Percentiles rank a stretch among this genome's conserved stretches.
Conservation (phyloP, 2,797 vertebrate species). For the Hybognathus amarus region DNA sequence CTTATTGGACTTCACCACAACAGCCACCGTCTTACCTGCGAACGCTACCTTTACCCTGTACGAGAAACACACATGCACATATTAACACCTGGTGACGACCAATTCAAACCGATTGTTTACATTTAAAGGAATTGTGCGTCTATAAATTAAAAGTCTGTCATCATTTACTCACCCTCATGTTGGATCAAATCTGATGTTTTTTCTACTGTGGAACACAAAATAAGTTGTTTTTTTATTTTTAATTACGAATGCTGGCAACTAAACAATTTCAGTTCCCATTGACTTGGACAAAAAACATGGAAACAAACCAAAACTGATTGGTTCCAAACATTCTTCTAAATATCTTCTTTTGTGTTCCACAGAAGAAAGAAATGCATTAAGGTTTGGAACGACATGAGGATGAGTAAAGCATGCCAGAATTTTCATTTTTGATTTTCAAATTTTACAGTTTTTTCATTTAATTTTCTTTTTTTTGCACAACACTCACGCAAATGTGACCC, state of each 20-base stretch:
- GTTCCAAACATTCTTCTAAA: neutral
- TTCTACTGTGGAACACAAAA: slow-evolving; percentile 2
- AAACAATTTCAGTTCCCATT: neutral
- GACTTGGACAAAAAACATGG: neutral
- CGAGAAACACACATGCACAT: slow-evolving; percentile 41
- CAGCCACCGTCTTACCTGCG: slow-evolving; percentile 81
- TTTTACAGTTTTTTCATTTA: too few relatives aligned
- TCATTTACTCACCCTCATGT: neutral
- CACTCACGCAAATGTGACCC: slow-evolving; percentile 92
- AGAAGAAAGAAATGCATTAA: neutral
- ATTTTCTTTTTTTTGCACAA: slow-evolving; percentile 11
- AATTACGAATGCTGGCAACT: neutral
- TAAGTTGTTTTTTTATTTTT: neutral
- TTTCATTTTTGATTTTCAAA: neutral
- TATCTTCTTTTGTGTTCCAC: neutral
- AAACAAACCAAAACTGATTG: too few relatives aligned
- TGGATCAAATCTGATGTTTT: neutral
- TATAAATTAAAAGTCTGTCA: neutral
- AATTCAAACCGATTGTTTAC: neutral
- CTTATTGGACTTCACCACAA: slow-evolving; percentile 90
- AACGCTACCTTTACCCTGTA: slow-evolving; percentile 85
- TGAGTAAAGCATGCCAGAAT: neutral
- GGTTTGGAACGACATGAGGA: neutral
- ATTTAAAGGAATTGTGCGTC: neutral
- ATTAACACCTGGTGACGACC: neutral